Conservation (phyloP, 2,113 vertebrate genomes). For the Marmota flaviventris region DNA sequence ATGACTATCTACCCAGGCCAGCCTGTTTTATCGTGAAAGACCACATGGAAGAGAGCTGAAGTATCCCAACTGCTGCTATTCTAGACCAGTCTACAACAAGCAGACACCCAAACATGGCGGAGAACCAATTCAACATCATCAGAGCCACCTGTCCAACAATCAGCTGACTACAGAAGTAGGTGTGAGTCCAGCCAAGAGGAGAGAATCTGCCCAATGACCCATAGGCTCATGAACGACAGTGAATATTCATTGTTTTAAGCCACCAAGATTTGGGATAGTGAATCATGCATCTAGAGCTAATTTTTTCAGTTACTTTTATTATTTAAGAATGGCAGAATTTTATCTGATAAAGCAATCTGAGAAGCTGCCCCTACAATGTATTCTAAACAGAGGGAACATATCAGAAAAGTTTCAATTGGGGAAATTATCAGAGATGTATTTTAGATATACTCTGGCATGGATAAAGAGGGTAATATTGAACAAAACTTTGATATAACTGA, state of each 20-base stretch:
- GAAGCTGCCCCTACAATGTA: neutral
- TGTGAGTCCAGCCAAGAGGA: neutral
- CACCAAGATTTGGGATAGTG: neutral
- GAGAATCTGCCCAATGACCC: neutral
- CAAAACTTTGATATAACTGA: neutral
- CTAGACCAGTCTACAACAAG: neutral
- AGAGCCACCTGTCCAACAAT: neutral
- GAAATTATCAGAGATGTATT: neutral
- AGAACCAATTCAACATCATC: neutral
- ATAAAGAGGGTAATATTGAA: neutral
- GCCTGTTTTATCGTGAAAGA: neutral
- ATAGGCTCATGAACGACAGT: neutral
- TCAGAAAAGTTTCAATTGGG: neutral
- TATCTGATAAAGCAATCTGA: neutral
- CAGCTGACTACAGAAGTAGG: neutral
- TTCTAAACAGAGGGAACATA: neutral
- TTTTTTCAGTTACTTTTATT: neutral
- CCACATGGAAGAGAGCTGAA: neutral
- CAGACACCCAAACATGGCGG: neutral
- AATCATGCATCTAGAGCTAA: neutral
- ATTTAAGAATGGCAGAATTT: neutral
- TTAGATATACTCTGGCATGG: neutral
- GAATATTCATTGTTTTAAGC: neutral
- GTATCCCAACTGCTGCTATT: neutral
- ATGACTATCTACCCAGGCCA: neutral